phyloP scores from a whole-genome alignment of 2,888 invertebrate species.

The Imbricaverruca yamaguchii region DNA sequence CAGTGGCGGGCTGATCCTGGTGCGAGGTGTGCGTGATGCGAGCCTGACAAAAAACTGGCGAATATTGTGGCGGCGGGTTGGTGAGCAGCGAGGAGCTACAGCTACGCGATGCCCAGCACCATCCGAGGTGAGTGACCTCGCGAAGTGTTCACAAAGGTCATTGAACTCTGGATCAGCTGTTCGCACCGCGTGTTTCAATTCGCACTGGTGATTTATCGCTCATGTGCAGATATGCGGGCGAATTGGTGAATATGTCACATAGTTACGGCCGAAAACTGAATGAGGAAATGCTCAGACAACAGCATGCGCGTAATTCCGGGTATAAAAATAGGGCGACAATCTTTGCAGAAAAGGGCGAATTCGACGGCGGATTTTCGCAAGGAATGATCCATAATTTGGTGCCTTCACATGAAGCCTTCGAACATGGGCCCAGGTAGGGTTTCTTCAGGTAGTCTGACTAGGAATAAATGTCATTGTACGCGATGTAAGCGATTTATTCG shows the following conservation, averaged over 20 bases:
- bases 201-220: background rate
- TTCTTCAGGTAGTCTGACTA: too few relatives aligned
- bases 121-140: constrained; percentile 4
- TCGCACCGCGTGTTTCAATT: background rate
- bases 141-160: background rate
- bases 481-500: too few relatives aligned
- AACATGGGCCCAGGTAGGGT: too few relatives aligned
- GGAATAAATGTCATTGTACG: too few relatives aligned
- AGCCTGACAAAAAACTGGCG: background rate
- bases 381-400: too few relatives aligned
- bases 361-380: too few relatives aligned
- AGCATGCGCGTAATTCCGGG: too few relatives aligned
- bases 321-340: too few relatives aligned
- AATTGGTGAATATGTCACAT: background rate
- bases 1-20: background rate
- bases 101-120: constrained; percentile 10
- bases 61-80: background rate
- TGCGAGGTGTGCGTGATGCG: constrained; percentile 1
- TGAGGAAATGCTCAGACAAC: background rate
- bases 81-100: background rate
- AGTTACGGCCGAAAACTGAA: background rate
- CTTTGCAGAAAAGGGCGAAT: too few relatives aligned
- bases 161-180: constrained; percentile 13
- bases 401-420: too few relatives aligned
- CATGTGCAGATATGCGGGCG: background rate